These are phyloP conservation scores for Hirtodrosophila cameraria DNA, from an alignment of 2,888 invertebrate species.

Conservation along the genomic window DNA sequence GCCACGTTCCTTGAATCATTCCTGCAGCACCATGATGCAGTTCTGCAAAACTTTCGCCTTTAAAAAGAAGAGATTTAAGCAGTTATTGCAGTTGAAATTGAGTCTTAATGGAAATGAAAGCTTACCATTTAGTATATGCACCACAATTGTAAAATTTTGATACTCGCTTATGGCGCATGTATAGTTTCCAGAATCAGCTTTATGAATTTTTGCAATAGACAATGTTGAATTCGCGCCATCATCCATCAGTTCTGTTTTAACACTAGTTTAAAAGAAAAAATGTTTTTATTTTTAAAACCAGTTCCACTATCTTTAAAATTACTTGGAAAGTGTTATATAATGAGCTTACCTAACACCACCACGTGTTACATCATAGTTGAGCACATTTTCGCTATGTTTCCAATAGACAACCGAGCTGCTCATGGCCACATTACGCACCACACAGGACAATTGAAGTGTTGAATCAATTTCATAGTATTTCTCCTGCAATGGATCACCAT, in stretches of 20 bases:
- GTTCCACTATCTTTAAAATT: too few species aligned
- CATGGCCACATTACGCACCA: constrained; percentile 85
- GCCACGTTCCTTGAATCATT: constrained; percentile 67
- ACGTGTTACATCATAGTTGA: constrained; percentile 85
- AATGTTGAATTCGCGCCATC: constrained; percentile 85
- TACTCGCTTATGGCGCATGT: constrained; percentile 85
- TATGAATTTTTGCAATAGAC: constrained; percentile 85
- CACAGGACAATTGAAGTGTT: constrained; percentile 86
- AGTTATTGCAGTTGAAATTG: too few species aligned
- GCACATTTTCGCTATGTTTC: constrained; percentile 85
- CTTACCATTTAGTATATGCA: constrained; percentile 86
- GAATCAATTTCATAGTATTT: constrained; percentile 86
- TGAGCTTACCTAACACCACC: constrained; percentile 85
- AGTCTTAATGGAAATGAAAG: background rate
- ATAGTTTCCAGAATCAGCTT: constrained; percentile 85
- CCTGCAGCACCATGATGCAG: constrained; percentile 85
- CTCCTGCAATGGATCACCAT: constrained; percentile 85
- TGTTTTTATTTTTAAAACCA: background rate
- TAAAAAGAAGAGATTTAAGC: background rate
- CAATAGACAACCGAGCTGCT: constrained; percentile 85
- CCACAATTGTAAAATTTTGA: constrained; percentile 85
- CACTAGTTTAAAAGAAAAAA: constrained; percentile 75
- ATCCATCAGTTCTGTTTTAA: constrained; percentile 85
- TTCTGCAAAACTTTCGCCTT: constrained; percentile 87
- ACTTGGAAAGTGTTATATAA: background rate